A percentile compares a stretch with the other conserved stretches of the same genome.
Conservation (phyloP, 2,888 invertebrate species). For the Drosophila lacicola region DNA sequence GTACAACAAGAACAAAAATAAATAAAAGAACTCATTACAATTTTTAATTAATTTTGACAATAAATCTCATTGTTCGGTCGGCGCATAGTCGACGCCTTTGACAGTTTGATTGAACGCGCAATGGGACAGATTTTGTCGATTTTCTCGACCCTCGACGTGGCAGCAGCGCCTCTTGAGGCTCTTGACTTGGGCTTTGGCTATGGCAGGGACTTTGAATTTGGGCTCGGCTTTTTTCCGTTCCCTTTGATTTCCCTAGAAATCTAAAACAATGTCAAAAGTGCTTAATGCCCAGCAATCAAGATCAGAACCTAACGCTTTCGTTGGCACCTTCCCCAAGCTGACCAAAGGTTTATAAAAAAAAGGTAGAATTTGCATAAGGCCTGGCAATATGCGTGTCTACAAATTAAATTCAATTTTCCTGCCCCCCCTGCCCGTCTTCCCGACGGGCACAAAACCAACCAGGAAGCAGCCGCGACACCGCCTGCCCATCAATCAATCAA, state of each 20-base stretch:
- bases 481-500: conserved; percentile 75
- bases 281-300: conserved; percentile 71
- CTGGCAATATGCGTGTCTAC: conserved; percentile 66
- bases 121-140: conserved; percentile 26
- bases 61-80: conserved; percentile 53
- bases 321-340: conserved; percentile 35
- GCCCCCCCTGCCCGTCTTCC: conserved; percentile 2
- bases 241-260: conserved; percentile 75
- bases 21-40: conserved; percentile 67
- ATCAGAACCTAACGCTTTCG: conserved; percentile 21
- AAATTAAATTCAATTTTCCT: conserved; percentile 78
- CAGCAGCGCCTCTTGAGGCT: conserved; percentile 13
- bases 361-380: conserved; percentile 68
- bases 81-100: conserved; percentile 38
- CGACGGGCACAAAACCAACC: conserved; percentile 3
- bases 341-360: conserved; percentile 24
- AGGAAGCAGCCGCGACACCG: conserved; percentile 54
- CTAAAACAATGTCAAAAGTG: conserved; percentile 71
- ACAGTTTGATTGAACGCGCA: conserved; percentile 70
- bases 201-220: conserved; percentile 15
- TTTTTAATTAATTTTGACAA: conserved; percentile 80
- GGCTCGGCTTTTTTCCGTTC: conserved; percentile 6
- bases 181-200: conserved; percentile 32
- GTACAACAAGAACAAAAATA: too few species aligned
- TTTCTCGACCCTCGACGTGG: conserved; percentile 25